Conservation (phyloP, 2,113 vertebrate genomes). For the Leucosticte australis region DNA sequence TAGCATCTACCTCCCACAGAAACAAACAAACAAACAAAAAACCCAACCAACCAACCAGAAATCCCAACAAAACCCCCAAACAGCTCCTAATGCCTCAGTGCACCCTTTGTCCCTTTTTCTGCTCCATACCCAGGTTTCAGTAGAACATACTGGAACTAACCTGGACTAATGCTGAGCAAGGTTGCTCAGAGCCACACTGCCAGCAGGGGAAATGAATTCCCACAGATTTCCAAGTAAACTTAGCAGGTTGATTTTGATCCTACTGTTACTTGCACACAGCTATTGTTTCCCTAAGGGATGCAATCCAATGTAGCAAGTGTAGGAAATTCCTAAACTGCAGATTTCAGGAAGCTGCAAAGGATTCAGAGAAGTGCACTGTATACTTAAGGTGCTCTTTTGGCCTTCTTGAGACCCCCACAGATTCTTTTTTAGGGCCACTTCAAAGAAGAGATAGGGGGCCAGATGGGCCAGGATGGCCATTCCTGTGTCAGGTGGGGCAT, state of each 20-base stretch:
- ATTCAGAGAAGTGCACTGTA: not conserved
- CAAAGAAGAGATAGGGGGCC: not conserved
- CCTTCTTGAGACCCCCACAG: not conserved
- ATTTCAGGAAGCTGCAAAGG: not conserved
- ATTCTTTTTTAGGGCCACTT: not conserved
- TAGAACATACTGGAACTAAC: not conserved
- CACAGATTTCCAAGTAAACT: not conserved
- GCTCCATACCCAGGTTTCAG: not conserved
- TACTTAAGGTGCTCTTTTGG: not conserved
- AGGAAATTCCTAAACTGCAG: not conserved
- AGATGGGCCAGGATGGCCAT: not conserved
- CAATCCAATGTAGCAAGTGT: not conserved
- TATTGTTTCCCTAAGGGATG: not conserved
- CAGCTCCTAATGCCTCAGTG: not conserved
- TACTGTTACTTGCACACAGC: not conserved
- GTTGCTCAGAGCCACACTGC: not conserved
- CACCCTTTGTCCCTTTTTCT: not conserved
- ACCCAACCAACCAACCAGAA: not conserved
- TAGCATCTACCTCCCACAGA: not conserved
- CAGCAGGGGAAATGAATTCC: not conserved
- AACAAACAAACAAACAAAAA: not conserved
- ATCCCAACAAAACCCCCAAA: rapidly evolving
- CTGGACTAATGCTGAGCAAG: not conserved
- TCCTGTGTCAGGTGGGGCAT: not conserved
- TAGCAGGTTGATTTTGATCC: not conserved